Conservation (phyloP, 2,888 invertebrate genomes). For the Bembecia ichneumoniformis region DNA sequence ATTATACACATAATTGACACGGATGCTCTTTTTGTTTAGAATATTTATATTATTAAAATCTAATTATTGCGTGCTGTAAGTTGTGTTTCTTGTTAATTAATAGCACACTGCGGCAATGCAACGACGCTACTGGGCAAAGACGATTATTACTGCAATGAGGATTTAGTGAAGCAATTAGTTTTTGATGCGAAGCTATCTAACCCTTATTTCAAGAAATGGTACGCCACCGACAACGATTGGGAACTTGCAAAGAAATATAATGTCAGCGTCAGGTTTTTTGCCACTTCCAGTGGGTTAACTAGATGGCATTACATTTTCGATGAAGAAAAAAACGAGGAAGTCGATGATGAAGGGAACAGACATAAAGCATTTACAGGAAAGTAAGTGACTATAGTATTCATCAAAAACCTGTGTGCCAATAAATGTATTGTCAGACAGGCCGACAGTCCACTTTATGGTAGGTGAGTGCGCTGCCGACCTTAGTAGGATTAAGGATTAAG, state of each 20-base stretch:
- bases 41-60: no score
- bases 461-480: no score
- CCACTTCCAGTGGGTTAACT: conserved; percentile 91
- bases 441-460: neutral
- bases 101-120: conserved; percentile 77
- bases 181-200: conserved; percentile 86
- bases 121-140: conserved; percentile 71
- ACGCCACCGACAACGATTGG: conserved; percentile 60
- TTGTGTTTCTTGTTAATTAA: conserved; percentile 13
- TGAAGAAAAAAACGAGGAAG: conserved; percentile 66
- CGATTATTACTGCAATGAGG: conserved; percentile 87
- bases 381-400: conserved; percentile 28
- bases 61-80: no score
- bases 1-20: no score
- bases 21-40: no score
- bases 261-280: conserved; percentile 84
- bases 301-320: conserved; percentile 85
- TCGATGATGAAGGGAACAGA: conserved; percentile 42
- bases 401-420: no score
- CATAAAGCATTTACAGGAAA: conserved; percentile 32
- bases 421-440: neutral
- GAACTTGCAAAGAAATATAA: conserved; percentile 77
- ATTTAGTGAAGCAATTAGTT: conserved; percentile 85
- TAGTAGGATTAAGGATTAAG: no score
- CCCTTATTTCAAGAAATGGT: conserved; percentile 73